A percentile compares a stretch with the other conserved stretches of the same genome.
phyloP scores from a whole-genome alignment of 2,888 invertebrate genomes.

The Unio pictorum region DNA sequence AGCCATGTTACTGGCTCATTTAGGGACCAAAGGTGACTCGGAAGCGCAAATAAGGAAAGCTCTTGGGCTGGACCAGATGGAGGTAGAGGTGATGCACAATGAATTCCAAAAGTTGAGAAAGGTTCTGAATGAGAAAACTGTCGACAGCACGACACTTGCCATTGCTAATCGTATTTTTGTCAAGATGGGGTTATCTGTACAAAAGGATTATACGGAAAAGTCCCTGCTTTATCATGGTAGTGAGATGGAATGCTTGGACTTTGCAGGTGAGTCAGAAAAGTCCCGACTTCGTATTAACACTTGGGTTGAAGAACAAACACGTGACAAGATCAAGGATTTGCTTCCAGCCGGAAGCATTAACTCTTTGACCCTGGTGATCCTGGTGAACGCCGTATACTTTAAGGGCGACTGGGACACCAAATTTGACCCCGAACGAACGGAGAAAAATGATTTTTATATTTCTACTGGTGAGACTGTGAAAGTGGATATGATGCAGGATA shows the following conservation, averaged over 20 bases:
- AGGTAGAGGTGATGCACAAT: constrained; percentile 12
- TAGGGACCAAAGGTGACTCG: constrained; percentile 35
- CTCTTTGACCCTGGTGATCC: constrained; percentile 63
- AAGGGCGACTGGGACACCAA: constrained; percentile 71
- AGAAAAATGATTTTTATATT: constrained; percentile 75
- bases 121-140: constrained; percentile 10
- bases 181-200: constrained; percentile 20
- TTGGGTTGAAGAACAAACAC: constrained; percentile 88
- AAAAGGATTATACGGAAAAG: constrained; percentile 16
- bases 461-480: constrained; percentile 7
- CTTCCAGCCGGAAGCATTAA: constrained; percentile 75
- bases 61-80: constrained; percentile 14
- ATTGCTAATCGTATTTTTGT: constrained; percentile 40
- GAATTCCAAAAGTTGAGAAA: constrained; percentile 23
- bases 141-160: constrained; percentile 10
- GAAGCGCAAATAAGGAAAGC: constrained; percentile 21
- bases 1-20: constrained; percentile 37
- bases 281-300: constrained; percentile 78
- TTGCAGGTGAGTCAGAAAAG: constrained; percentile 63
- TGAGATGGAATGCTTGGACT: constrained; percentile 66
- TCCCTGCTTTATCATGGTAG: constrained; percentile 24
- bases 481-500: constrained; percentile 80
- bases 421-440: constrained; percentile 76
- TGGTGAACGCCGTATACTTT: constrained; percentile 74
- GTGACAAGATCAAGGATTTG: constrained; percentile 85